Evolutionary conservation across 2,888 invertebrate species (phyloP), one percentile per base, ranked within the genome.

Genomic region (Acleris cristana): DNA sequence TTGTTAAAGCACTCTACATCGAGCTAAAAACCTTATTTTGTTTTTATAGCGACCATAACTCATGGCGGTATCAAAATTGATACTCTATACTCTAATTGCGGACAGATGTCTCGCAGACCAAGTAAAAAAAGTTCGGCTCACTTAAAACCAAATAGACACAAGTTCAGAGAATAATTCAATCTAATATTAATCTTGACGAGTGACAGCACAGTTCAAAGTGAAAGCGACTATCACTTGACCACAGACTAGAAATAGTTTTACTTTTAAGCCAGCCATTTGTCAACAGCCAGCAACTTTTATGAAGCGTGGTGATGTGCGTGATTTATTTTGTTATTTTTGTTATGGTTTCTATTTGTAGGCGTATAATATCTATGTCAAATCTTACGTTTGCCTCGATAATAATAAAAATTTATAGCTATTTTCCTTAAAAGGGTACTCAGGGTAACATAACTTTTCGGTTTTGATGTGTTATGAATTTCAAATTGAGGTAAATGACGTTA

Each of bases 61-160:
- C 76, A 80, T 70, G 69, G 57, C 69, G 16, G 56, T 63, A 55
- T 57, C 74, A 69, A 79, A 82, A 84, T 84, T 76, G 79, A 84
- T 81, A 77, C 72, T 34, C 10, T 68, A n/a, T n/a, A 69, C 65
- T 76, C 77, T 83, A 82, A 86, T 83, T 82, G 76, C 71, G 68
- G 74, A 78, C 82, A 84, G 80, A 82, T 79, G 81, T 77, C 77
- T 72, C 59, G 26, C 70, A 59, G 65, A 62, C 62, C 34, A 71
- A 74, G 56, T 73, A 75, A 71, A 76, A 74, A 76, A 70, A 73
- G 73, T 40, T 40, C 40, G 40, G 40, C 40, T 14, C 40, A 40
- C 14, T 14, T 4, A 14, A 40, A 40, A 40, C 40, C 14, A 40
- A 40, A 40, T 14, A 40, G 40, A 40, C 40, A 4, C 40, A 40